Base-by-base conservation (phyloP, 2,797 vertebrate genomes). In the Columba guinea region DNA sequence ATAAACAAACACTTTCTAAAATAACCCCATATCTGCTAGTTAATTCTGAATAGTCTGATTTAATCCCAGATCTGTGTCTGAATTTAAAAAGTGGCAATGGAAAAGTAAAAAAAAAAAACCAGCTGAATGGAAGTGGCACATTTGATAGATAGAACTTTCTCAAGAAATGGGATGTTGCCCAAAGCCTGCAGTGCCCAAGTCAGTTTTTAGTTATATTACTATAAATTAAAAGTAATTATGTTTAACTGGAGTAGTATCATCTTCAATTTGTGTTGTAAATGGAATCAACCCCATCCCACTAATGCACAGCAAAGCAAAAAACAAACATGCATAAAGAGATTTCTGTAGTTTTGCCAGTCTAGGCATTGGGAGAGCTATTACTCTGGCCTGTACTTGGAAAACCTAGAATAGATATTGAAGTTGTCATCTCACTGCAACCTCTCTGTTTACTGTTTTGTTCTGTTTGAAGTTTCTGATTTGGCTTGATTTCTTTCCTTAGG, bases 211-310 rank as follows among this genome's bases (percentile, higher is more conserved):
- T 86, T 70, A 53, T 62, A 69, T 75, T 91, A 70, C 64, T 74
- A 68, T 75, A 89, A 94, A 94, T 82, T 70, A 82, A 87, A 92
- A 94, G 41, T 90, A 76, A 92, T 82, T 94, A 82, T 28, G 23
- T 53, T 83, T 82, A 24, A 24, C 63, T 93, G 52, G 55, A 92
- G 20, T 48, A 67, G 63, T 87, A 83, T 81, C 8, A 49, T 90
- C 52, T 85, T 77, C 30, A 60, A 32, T 81, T 94, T 85, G 58
- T 88, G 27, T 68, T 64, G 60, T 53, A 87, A 89, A 77, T 79
- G 22, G 83, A 92, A 67, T 67, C 76, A 93, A 67, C 4, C 5
- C 7, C 82, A 87, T 70, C 35, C 64, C 68, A 67, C 60, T 56
- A 41, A 24, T 16, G 32, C 77, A 77, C 26, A 91, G 63, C 41